These are phyloP conservation scores for Sweltsa coloradensis DNA, from an alignment of 1,140 invertebrate genomes.

Conservation along the genomic window DNA sequence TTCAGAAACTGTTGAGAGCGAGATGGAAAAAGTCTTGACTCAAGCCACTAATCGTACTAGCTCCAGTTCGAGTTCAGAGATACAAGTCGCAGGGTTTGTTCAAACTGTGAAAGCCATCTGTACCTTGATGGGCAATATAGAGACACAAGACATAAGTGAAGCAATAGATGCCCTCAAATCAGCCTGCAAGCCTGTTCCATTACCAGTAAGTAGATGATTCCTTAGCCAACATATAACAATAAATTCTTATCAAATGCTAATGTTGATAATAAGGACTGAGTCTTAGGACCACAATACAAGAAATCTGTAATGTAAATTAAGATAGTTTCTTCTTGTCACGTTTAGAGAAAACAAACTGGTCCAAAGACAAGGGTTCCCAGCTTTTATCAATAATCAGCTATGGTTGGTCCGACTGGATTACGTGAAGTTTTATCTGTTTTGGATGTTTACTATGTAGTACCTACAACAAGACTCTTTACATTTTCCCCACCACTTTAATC, in stretches of 20 bases:
- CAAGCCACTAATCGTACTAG: slow-evolving; percentile 36
- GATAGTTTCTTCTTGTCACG: no score
- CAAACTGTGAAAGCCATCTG: slow-evolving; percentile 90
- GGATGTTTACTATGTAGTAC: no score
- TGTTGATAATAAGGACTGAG: slow-evolving; percentile 40
- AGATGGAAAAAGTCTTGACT: slow-evolving; percentile 67
- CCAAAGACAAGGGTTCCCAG: no score
- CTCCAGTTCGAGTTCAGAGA: slow-evolving; percentile 28
- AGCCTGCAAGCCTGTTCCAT: slow-evolving; percentile 32
- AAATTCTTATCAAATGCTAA: slow-evolving; percentile 22
- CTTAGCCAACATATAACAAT: slow-evolving; percentile 6
- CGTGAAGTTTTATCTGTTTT: no score
- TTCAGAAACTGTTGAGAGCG: slow-evolving; percentile 65
- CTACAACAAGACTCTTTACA: no score
- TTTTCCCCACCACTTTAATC: no score
- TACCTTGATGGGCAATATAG: slow-evolving; percentile 71
- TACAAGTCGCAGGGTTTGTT: slow-evolving; percentile 50
- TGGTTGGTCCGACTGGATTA: no score
- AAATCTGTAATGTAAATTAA: no score
- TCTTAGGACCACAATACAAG: no score
- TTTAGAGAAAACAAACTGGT: no score
- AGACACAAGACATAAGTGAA: slow-evolving; percentile 70
- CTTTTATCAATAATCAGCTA: no score
- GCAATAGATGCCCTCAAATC: slow-evolving; percentile 57
- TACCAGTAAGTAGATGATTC: background rate